A percentile compares a stretch with the other conserved stretches of the same genome.
These are phyloP conservation scores for Leuciscus idus DNA, from an alignment of 2,113 vertebrate genomes.

Conservation along the genomic window DNA sequence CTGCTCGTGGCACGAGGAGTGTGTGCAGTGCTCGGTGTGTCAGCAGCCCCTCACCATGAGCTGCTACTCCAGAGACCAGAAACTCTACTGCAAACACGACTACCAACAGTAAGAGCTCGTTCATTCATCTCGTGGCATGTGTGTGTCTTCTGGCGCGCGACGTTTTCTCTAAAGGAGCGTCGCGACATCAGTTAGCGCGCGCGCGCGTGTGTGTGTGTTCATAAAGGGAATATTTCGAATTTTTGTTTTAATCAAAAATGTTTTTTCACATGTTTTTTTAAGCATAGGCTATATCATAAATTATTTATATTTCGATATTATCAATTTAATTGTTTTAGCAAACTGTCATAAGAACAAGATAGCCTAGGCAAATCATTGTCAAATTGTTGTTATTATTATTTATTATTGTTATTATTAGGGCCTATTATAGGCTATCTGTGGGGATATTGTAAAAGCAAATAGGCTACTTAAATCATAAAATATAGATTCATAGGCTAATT, in stretches of 20 bases:
- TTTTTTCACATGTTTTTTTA: background rate
- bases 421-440: background rate
- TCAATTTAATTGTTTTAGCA: background rate
- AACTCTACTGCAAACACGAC: slow-evolving; percentile 91
- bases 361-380: background rate
- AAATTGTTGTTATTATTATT: background rate
- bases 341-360: background rate
- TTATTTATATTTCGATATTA: background rate
- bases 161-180: too few relatives aligned
- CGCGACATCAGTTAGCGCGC: background rate
- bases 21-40: slow-evolving; percentile 89
- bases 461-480: background rate
- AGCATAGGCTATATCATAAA: background rate
- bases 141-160: background rate
- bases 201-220: background rate
- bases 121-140: background rate
- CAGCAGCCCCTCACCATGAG: slow-evolving; percentile 88
- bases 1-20: slow-evolving; percentile 91
- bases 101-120: slow-evolving; percentile 87
- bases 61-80: slow-evolving; percentile 89
- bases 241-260: background rate
- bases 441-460: background rate
- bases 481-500: background rate
- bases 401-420: background rate
- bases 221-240: background rate